Evolutionary conservation across 2,797 vertebrate species (phyloP).

Genomic region (Clarias fuscus): DNA sequence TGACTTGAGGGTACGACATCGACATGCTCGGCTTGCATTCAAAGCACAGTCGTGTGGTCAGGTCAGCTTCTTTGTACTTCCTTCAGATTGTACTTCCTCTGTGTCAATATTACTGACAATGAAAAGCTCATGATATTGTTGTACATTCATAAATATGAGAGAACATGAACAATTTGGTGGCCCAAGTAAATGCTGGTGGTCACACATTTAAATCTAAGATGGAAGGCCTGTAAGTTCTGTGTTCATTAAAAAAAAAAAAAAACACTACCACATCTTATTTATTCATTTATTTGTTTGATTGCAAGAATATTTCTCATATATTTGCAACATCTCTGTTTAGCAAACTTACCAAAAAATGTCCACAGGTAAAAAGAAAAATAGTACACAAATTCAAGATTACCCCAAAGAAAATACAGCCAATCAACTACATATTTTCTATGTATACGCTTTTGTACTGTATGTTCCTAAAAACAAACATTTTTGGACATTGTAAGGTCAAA

Average conservation of each 20-base stretch:
- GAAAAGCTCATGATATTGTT: constrained; percentile 7
- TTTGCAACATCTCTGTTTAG: constrained; percentile 46
- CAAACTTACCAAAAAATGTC: constrained; percentile 58
- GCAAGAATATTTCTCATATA: constrained; percentile 34
- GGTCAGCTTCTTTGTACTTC: constrained; percentile 28
- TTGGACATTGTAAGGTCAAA: not conserved
- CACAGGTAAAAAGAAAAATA: constrained; percentile 46
- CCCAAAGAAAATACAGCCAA: constrained; percentile 46
- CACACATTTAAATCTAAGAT: not conserved
- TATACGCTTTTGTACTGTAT: not conserved
- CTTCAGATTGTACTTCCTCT: constrained; percentile 25
- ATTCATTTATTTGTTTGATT: constrained; percentile 19
- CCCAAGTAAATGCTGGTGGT: not conserved
- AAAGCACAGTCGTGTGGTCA: constrained; percentile 37
- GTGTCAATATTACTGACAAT: constrained; percentile 11
- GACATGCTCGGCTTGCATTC: constrained; percentile 40
- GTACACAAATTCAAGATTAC: constrained; percentile 54
- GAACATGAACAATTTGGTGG: not conserved
- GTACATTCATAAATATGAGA: constrained; percentile 13
- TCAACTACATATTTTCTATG: constrained; percentile 28
- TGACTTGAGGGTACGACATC: constrained; percentile 38
- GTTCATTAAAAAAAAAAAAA: constrained; percentile 38
- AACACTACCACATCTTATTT: not conserved
- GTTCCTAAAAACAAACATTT: not conserved
- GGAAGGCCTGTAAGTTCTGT: not conserved